A percentile compares a stretch with the other conserved stretches of the same genome.
Conservation (phyloP, 2,797 vertebrate species). For the Tapirus indicus region DNA sequence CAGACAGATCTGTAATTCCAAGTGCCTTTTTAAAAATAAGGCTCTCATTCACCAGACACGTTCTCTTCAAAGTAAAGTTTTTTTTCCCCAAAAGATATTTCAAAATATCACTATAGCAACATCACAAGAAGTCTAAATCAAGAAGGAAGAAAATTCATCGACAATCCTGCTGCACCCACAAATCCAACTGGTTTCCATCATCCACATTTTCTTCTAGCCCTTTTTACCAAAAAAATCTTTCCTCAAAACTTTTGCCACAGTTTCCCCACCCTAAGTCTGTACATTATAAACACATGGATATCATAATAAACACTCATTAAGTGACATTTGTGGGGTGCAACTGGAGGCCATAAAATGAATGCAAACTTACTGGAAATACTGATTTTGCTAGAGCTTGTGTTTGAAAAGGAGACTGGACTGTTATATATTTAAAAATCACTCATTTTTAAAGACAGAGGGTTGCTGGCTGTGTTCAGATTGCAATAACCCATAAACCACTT, state of each 20-base stretch:
- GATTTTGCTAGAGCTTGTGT: slow-evolving; percentile 5
- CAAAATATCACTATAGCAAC: neutral
- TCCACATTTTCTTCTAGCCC: neutral
- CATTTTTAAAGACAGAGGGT: neutral
- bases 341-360: neutral
- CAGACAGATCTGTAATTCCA: neutral
- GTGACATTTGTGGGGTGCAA: neutral
- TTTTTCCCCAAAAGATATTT: neutral
- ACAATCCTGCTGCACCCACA: neutral
- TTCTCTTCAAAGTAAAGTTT: neutral
- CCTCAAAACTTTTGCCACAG: neutral
- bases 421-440: neutral
- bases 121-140: slow-evolving; percentile 12
- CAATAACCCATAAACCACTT: neutral
- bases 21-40: neutral
- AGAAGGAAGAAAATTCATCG: neutral
- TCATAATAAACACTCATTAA: neutral
- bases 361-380: neutral
- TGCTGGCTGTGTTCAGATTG: neutral
- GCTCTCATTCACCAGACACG: neutral
- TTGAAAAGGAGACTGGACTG: neutral
- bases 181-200: neutral
- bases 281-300: neutral
- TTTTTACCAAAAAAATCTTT: neutral
- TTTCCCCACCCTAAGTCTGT: neutral